phyloP scores from a whole-genome alignment of 2,888 invertebrate genomes.

The Agrypnus murinus region DNA sequence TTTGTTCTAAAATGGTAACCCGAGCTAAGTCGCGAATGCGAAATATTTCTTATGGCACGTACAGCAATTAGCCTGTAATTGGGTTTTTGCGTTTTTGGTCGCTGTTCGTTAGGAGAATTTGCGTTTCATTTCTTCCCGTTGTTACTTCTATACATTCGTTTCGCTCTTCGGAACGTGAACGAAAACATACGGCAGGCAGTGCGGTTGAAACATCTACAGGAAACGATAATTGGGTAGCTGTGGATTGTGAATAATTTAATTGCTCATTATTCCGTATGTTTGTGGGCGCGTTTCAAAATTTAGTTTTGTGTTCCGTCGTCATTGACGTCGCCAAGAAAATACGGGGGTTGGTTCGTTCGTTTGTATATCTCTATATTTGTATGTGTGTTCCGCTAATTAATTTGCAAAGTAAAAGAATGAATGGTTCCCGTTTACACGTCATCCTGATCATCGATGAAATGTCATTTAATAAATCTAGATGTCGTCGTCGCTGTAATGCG shows the following conservation, averaged over 20 bases:
- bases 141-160: not conserved
- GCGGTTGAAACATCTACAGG: conserved; percentile 51
- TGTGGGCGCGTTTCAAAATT: conserved; percentile 53
- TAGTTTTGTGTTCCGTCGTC: conserved; percentile 51
- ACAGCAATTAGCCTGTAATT: conserved; percentile 61
- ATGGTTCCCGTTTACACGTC: not conserved
- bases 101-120: conserved; percentile 16
- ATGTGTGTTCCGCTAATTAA: conserved; percentile 45
- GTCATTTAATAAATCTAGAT: conserved; percentile 50
- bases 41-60: conserved; percentile 60
- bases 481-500: conserved; percentile 37
- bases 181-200: conserved; percentile 31
- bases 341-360: conserved; percentile 21
- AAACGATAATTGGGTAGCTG: conserved; percentile 68
- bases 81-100: conserved; percentile 54
- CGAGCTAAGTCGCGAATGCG: conserved; percentile 54
- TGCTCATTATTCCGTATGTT: conserved; percentile 68
- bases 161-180: conserved; percentile 37
- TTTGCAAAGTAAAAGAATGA: no score
- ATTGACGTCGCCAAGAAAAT: conserved; percentile 27
- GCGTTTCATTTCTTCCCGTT: conserved; percentile 31
- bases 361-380: conserved; percentile 25
- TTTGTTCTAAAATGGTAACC: conserved; percentile 56
- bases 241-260: conserved; percentile 68
- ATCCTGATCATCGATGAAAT: conserved; percentile 24